Conservation (phyloP, 35 echinoderm and acorn worm species). For the Lytechinus pictus region DNA sequence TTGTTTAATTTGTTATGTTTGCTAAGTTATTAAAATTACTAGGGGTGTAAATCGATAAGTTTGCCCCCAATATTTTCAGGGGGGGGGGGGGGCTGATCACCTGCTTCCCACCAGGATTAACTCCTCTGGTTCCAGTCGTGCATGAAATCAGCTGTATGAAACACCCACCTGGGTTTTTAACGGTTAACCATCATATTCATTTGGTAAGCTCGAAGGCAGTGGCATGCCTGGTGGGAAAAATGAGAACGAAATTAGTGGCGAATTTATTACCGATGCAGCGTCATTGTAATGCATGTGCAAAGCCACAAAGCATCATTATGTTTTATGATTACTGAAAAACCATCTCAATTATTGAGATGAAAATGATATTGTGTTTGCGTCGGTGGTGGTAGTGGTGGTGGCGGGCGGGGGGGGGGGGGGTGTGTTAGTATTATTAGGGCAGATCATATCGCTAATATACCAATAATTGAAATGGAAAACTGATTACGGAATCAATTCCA, state of each 20-base stretch:
- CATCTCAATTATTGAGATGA: neutral
- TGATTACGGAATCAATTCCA: neutral
- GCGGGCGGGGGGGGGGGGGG: no score
- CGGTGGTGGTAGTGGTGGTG: no score
- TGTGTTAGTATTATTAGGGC: neutral
- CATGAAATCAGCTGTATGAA: neutral
- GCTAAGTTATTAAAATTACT: no score
- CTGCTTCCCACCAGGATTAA: neutral
- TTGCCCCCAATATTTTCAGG: no score
- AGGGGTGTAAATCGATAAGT: no score
- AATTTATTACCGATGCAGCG: neutral
- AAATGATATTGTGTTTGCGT: neutral
- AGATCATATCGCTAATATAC: neutral
- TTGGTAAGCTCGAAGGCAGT: neutral
- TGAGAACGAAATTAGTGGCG: neutral
- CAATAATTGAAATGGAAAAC: slow-evolving; percentile 20
- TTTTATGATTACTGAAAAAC: neutral
- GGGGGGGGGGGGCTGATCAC: neutral
- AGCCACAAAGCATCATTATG: neutral
- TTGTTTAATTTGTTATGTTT: no score
- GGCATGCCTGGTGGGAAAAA: neutral
- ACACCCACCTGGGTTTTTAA: neutral
- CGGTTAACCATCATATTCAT: neutral
- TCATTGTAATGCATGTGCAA: neutral
- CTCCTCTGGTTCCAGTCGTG: no score